These are phyloP conservation scores for Rhagologus leucostigma DNA, from an alignment of 2,113 vertebrate species.

Conservation along the genomic window DNA sequence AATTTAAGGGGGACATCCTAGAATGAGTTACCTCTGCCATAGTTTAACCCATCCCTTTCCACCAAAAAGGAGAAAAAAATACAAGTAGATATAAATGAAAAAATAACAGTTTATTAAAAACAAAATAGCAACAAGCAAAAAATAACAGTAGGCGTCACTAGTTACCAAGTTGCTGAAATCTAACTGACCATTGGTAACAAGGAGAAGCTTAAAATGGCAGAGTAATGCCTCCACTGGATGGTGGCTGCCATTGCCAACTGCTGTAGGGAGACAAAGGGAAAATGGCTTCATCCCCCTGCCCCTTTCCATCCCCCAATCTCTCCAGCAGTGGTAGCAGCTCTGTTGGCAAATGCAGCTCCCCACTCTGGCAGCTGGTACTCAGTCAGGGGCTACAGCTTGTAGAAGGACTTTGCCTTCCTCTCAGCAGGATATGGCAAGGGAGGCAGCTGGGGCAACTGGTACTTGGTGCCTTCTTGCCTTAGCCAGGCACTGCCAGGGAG, in stretches of 20 bases:
- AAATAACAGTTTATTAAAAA: not conserved
- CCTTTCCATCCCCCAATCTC: not conserved
- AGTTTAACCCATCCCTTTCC: not conserved
- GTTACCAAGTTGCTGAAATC: not conserved
- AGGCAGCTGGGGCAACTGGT: not conserved
- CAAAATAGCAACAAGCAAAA: not conserved
- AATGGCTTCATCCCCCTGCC: accelerated
- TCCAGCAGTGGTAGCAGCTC: not conserved
- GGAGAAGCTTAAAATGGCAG: not conserved
- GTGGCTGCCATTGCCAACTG: not conserved
- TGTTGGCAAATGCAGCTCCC: accelerated
- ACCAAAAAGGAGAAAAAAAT: not conserved
- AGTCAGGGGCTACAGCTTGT: accelerated
- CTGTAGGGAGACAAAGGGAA: not conserved
- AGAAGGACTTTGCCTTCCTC: accelerated
- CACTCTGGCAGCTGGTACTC: not conserved
- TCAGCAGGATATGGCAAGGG: not conserved
- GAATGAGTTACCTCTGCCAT: not conserved
- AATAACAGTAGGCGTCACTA: too few species aligned
- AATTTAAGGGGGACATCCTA: not conserved
- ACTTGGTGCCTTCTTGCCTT: not conserved
- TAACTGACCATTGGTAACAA: not conserved
- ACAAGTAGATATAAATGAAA: not conserved
- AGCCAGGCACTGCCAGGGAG: accelerated
- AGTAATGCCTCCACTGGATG: not conserved